These are phyloP conservation scores for Gyrodactylus salaris DNA, from an alignment of 1,140 invertebrate genomes.

Conservation along the genomic window DNA sequence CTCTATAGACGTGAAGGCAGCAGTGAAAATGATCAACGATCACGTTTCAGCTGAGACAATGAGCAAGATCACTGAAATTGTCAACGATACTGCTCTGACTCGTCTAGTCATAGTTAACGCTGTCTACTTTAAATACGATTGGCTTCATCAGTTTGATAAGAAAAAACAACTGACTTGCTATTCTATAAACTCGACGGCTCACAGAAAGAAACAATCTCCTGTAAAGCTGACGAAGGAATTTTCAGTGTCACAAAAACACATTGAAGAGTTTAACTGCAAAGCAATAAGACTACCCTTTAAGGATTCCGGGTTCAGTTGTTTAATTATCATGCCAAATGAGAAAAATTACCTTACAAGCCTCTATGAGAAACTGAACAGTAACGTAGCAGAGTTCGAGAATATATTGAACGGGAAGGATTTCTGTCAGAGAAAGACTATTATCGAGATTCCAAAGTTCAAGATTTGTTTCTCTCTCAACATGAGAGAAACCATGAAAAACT, in stretches of 20 bases:
- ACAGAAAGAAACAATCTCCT: neutral
- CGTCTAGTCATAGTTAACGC: neutral
- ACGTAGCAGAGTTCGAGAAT: neutral
- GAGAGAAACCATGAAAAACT: neutral
- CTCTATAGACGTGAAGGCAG: neutral
- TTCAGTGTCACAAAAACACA: neutral
- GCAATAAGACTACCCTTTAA: neutral
- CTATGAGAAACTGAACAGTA: neutral
- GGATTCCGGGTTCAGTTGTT: too few species aligned
- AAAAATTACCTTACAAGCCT: neutral
- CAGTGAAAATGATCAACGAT: neutral
- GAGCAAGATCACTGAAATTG: neutral
- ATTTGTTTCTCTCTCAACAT: neutral
- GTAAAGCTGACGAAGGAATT: neutral
- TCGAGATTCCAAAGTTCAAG: neutral
- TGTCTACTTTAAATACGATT: neutral
- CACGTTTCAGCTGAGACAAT: neutral
- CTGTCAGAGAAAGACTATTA: neutral
- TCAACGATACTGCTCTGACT: neutral
- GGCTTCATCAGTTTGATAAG: neutral
- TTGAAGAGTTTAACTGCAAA: neutral
- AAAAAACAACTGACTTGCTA: neutral
- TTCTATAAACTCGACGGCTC: neutral
- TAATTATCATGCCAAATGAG: too few species aligned
- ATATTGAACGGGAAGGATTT: neutral